Base-by-base conservation (phyloP, 2,797 vertebrate genomes). In the Anisognathus igniventris region DNA sequence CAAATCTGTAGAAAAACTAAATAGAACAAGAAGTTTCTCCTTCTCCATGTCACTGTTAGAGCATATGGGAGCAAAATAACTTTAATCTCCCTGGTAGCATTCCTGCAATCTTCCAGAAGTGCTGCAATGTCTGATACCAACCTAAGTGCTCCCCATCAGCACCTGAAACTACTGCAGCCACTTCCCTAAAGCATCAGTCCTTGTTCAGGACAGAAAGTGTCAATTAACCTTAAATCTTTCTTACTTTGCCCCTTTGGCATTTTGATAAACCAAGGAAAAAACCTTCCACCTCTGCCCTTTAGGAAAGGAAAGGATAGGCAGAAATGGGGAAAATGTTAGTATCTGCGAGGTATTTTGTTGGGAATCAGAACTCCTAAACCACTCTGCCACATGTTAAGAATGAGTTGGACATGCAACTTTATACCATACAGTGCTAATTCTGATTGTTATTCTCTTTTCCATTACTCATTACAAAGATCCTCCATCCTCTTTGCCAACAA, bases 401-500 rank as follows among this genome's bases (percentile, higher is more conserved):
- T 58, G 83, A 85, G 74, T 14, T 25, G 71, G 30, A 33, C 57
- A 45, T 82, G 73, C 74, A 93, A 6, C 56, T 72, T 83, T 5
- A 44, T 57, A 71, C 10, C 72, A 72, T 50, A 27, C 53, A 57
- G 65, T 65, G 37, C 31, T 88, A 65, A 39, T 93, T 80, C 85
- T 1, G 5, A 82, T 56, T 22, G 27, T 42, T 72, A 51, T 70
- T 85, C 48, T 86, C 60, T 77, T 94, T 88, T 67, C 81, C 68
- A 83, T 51, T 48, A 68, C 54, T 83, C 61, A 23, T 60, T 60
- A 64, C 57, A 28, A 70, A 87, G 48, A 80, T 62, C 86, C 75
- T 90, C 85, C 93, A 83, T 53, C 56, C 24, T 58, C 79, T 94
- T 53, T 91, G 79, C 78, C 82, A 95, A 66, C 21, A 56, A 85